Conservation (phyloP, 2,888 invertebrate species). For the Lasioglossum vierecki region DNA sequence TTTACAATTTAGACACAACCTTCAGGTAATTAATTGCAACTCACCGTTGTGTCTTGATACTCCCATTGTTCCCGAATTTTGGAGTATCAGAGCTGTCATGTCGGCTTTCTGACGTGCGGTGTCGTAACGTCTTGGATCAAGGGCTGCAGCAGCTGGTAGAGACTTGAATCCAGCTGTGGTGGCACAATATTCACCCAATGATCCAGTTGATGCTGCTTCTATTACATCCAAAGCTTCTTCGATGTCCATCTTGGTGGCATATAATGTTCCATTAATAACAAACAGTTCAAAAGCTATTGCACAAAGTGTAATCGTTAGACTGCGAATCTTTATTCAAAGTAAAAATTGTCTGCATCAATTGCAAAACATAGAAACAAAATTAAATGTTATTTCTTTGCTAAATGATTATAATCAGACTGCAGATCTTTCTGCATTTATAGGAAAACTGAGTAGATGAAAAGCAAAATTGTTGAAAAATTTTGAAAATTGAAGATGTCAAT, state of each 20-base stretch:
- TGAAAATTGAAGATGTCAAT: no score
- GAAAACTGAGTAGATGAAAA: no score
- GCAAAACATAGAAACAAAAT: no score
- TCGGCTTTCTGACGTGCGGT: conserved; percentile 91
- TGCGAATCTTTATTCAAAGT: no score
- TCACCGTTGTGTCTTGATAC: conserved; percentile 84
- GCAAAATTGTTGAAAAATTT: no score
- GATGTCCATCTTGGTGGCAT: conserved; percentile 73
- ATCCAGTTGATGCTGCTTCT: conserved; percentile 85
- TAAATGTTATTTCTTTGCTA: no score
- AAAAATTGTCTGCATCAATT: no score
- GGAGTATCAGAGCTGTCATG: conserved; percentile 90
- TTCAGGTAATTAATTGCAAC: conserved; percentile 68
- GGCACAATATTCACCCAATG: conserved; percentile 75
- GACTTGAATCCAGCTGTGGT: conserved; percentile 81
- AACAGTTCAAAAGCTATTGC: background rate
- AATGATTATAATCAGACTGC: no score
- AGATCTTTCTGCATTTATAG: no score
- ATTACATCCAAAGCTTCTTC: conserved; percentile 90
- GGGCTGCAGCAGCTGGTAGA: conserved; percentile 89
- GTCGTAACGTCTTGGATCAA: conserved; percentile 90
- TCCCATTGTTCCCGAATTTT: conserved; percentile 87
- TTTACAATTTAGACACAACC: background rate
- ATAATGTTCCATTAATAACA: background rate
- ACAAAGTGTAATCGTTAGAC: background rate